Conservation (phyloP, 2,888 invertebrate genomes). For the Diadegma fenestrale region DNA sequence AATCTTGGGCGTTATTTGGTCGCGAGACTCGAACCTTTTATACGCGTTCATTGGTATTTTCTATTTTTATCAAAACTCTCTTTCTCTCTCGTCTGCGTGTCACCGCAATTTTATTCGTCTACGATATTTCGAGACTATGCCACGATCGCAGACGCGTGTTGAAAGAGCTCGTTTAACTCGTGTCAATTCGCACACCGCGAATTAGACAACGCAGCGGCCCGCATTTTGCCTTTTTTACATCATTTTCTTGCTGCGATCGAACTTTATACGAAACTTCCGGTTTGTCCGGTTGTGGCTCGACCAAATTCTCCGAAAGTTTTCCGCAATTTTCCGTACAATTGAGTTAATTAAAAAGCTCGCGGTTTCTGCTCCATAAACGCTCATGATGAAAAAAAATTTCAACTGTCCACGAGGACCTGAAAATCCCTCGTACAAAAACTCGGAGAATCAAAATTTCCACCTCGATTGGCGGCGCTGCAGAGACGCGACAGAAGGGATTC, state of each 20-base stretch:
- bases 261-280: not conserved
- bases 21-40: slow-evolving; percentile 75
- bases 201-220: not conserved
- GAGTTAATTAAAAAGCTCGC: not conserved
- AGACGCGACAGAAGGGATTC: slow-evolving; percentile 49
- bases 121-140: slow-evolving; percentile 81
- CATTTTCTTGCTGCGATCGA: not conserved
- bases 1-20: not conserved
- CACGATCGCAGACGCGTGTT: slow-evolving; percentile 32
- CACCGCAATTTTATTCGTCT: slow-evolving; percentile 82
- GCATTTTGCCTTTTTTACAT: not conserved
- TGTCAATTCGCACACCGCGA: slow-evolving; percentile 29
- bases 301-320: not conserved
- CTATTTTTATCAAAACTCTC: slow-evolving; percentile 53
- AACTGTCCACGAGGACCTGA: not conserved
- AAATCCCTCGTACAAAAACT: not conserved
- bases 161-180: slow-evolving; percentile 36
- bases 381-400: not conserved
- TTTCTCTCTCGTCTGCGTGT: slow-evolving; percentile 72
- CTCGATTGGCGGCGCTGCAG: slow-evolving; percentile 53
- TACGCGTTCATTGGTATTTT: slow-evolving; percentile 74
- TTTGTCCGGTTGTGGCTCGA: not conserved
- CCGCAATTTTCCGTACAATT: not conserved
- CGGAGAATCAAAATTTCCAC: slow-evolving; percentile 62
- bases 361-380: not conserved